Base-by-base conservation (phyloP, 1,140 invertebrate genomes). In the Monochamus saltuarius region DNA sequence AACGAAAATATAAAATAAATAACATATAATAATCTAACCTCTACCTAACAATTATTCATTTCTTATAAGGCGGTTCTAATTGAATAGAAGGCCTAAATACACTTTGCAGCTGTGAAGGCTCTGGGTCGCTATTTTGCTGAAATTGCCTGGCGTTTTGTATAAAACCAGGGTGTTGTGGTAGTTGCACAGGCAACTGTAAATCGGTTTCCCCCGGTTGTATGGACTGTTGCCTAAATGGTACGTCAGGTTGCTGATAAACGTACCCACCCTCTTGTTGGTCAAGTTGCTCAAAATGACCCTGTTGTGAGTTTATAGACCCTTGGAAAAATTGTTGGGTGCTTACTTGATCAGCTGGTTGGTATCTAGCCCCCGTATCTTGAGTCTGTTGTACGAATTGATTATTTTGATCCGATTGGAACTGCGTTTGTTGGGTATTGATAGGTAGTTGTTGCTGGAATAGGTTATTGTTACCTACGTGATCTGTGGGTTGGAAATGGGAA, bases 151-250 rank as follows among this genome's bases (percentile, higher is more conserved):
- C 46, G 9, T 16, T 47, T 46, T 46, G 13, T 29, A 29, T 29
- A 22, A 59, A 69, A n/a, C 37, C 55, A 2, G 59, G 56, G 54
- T 72, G 70, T 10, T 70, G 60, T 35, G 70, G 70, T 17, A 70
- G 61, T 63, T 72, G 68, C 17, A 67, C 54, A 42, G 70, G 70
- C 51, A 69, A 62, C 61, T 72, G 70, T 4, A 72, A 1, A 53
- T 72, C 70, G 16, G 64, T 67, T 11, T 67, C 64, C 8, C 70
- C 70, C 13, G 70, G 70, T 47, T 72, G 70, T 36, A 72, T 72
- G 0, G 54, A 19, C 14, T 52, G 36, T 10, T 17, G 38, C 37
- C 38, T 38, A 10, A 55, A 35, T 16, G 34, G 11, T 22, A 13
- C 49, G 39, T 45, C 19, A 8, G 53, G 53, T 29, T 35, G 39